Evolutionary conservation across 2,888 invertebrate genomes (phyloP), one percentile per base, ranked within the genome.

Genomic region (Sceliomorpha sp.): DNA sequence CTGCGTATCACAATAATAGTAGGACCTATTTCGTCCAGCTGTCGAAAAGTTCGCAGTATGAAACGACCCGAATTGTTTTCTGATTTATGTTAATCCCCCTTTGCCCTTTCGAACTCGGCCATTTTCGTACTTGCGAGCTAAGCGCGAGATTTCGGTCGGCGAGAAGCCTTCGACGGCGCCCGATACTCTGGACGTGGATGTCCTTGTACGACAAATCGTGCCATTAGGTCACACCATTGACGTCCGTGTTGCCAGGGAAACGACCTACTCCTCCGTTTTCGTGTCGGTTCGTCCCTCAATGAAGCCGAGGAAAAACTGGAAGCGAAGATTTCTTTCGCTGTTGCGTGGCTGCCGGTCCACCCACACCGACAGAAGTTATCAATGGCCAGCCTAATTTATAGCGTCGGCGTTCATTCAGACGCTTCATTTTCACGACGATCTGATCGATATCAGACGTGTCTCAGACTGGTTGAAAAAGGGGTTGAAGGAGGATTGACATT

Each of bases 231-330:
- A 72, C 69, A 63, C 67, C 73, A 69, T 70, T 73, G 73, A 74
- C 76, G 75, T 71, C 66, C 34, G 45, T 51, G 79, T 82, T 80
- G 72, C 76, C 62, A 70, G 37, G 77, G 79, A 70, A 59, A 81
- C 77, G 78, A 74, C 76, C 78, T 55, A 63, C 47, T 63, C 47
- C 36, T 24, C 67, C 55, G 34, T 60, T 47, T n/a, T n/a, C n/a
- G n/a, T 59, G 74, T 62, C 75, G 66, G 77, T 72, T 58, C 45
- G 63, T n/a, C 71, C 72, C 56, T 50, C 39, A 74, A 74, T 44
- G 36, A 47, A 70, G 67, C 72, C 73, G 68, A 53, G 27, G 44
- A 42, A 47, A 34, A 55, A 67, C 63, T 47, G 26, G 8, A 47
- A 40, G 20, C 31, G 45, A 44, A 48, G 51, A 45, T 34, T 24